These are phyloP conservation scores for Crocallis elinguaria DNA, from an alignment of 2,888 invertebrate species.

Conservation along the genomic window DNA sequence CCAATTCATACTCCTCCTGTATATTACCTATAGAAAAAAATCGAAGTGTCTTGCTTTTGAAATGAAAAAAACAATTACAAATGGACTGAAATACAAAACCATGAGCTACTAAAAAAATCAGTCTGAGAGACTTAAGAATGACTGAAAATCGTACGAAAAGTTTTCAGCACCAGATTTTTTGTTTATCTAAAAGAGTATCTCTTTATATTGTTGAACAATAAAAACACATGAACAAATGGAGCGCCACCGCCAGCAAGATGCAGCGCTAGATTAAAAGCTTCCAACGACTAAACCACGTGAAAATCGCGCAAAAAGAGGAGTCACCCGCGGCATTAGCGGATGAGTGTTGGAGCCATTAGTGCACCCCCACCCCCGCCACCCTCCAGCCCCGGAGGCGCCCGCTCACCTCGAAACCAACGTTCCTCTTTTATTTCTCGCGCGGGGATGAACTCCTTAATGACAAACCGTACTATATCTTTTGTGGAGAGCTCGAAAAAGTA, in stretches of 20 bases:
- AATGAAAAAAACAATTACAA: too few relatives aligned
- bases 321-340: conserved; percentile 85
- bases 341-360: conserved; percentile 85
- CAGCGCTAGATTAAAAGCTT: conserved; percentile 82
- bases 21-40: too few relatives aligned
- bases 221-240: conserved; percentile 65
- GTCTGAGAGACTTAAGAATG: too few relatives aligned
- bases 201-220: conserved; percentile 33
- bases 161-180: not conserved
- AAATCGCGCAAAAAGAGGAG: conserved; percentile 84
- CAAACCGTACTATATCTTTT: conserved; percentile 85
- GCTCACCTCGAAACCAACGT: conserved; percentile 68
- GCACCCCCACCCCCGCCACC: conserved; percentile 55
- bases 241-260: conserved; percentile 72
- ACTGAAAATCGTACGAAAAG: too few relatives aligned
- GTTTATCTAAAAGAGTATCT: not conserved
- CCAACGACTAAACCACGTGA: conserved; percentile 82
- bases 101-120: too few relatives aligned
- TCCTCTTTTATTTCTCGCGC: conserved; percentile 85
- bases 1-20: too few relatives aligned
- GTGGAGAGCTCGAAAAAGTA: conserved; percentile 84
- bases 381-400: conserved; percentile 46
- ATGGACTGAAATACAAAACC: too few relatives aligned
- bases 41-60: too few relatives aligned
- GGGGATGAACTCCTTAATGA: conserved; percentile 85